phyloP scores from a whole-genome alignment of 2,888 invertebrate genomes.

The Dolichomitus sp. region DNA sequence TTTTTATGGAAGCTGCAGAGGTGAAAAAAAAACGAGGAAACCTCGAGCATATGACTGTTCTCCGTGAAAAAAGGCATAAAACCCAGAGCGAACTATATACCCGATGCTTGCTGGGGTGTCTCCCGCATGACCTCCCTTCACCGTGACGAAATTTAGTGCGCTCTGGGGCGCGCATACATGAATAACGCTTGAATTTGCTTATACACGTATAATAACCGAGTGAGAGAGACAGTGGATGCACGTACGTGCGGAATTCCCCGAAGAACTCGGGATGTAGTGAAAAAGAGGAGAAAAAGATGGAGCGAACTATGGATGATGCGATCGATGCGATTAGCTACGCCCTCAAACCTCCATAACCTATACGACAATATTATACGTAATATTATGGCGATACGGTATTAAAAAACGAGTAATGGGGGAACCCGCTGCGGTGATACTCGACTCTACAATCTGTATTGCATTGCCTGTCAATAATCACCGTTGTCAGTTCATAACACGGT shows the following conservation, averaged over 20 bases:
- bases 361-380: constrained; percentile 24
- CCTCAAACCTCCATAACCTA: constrained; percentile 20
- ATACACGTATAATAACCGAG: constrained; percentile 70
- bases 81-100: constrained; percentile 70
- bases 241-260: constrained; percentile 50
- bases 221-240: constrained; percentile 28
- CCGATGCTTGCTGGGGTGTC: constrained; percentile 72
- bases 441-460: constrained; percentile 16
- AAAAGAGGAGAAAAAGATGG: constrained; percentile 49
- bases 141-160: constrained; percentile 83
- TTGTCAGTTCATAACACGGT: constrained; percentile 30
- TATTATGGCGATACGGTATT: constrained; percentile 10
- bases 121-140: constrained; percentile 75
- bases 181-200: constrained; percentile 80
- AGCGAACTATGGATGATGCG: constrained; percentile 56
- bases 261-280: constrained; percentile 43
- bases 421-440: constrained; percentile 4
- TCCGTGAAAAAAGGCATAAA: constrained; percentile 80
- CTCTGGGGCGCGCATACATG: constrained; percentile 78
- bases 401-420: background rate
- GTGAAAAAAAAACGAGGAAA: constrained; percentile 55
- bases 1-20: constrained; percentile 52
- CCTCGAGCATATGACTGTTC: constrained; percentile 79
- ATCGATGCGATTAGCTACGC: constrained; percentile 45
- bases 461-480: constrained; percentile 43